Conservation (phyloP, 2,888 invertebrate species). For the Leucoptera coffeella region DNA sequence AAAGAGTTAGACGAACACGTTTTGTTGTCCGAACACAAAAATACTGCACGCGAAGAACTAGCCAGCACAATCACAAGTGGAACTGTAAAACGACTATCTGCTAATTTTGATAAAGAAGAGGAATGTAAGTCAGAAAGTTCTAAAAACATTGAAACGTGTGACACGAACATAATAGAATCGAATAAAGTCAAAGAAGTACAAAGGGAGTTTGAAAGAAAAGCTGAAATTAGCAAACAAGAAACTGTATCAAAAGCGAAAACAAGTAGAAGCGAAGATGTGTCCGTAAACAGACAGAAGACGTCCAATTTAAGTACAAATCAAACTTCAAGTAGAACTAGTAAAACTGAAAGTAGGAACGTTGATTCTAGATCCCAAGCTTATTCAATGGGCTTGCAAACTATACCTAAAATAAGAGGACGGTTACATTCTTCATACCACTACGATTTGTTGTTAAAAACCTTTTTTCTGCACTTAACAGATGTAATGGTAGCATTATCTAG, state of each 20-base stretch:
- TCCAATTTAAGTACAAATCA: slow-evolving; percentile 1
- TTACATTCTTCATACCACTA: slow-evolving; percentile 23
- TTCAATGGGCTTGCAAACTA: slow-evolving; percentile 26
- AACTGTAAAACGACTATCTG: slow-evolving; percentile 12
- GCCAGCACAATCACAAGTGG: slow-evolving; percentile 13
- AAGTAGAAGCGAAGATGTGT: background rate
- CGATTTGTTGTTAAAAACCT: slow-evolving; percentile 29
- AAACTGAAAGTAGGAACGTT: slow-evolving; percentile 6
- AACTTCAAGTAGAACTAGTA: slow-evolving; percentile 1
- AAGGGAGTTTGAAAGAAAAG: too few species aligned
- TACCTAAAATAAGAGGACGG: slow-evolving; percentile 25
- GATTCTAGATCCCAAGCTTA: slow-evolving; percentile 26
- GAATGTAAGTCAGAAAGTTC: slow-evolving; percentile 5
- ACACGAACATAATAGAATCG: slow-evolving; percentile 3
- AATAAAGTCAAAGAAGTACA: background rate
- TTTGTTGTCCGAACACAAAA: background rate
- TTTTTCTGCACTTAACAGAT: slow-evolving; percentile 39
- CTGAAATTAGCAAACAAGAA: background rate
- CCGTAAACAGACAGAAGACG: too few species aligned
- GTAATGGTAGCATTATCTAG: slow-evolving; percentile 39
- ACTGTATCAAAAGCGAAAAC: background rate
- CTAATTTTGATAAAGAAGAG: slow-evolving; percentile 9
- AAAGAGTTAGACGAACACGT: background rate
- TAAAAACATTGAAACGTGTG: too few species aligned
- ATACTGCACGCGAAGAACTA: slow-evolving; percentile 12